A percentile compares a stretch with the other conserved stretches of the same genome.
phyloP scores from a whole-genome alignment of 2,888 invertebrate species.

The Drosophila kambysellisi region DNA sequence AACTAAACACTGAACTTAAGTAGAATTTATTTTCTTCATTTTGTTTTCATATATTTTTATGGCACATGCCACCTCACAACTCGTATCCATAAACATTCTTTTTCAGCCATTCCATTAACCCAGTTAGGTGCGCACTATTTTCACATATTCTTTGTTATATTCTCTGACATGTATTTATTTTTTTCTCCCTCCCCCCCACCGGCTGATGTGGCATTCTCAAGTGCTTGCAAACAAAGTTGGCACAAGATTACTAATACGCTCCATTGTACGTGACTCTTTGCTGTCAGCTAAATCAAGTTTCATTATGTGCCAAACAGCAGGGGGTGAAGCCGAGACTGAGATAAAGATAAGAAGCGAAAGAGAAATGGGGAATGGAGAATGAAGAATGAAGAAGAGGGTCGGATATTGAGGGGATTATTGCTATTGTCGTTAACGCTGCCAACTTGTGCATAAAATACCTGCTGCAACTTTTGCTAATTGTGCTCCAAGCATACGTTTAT shows the following conservation, averaged over 20 bases:
- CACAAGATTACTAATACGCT: constrained; percentile 76
- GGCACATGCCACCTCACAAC: neutral
- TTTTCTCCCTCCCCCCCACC: neutral
- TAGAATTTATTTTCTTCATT: neutral
- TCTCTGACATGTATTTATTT: constrained; percentile 7
- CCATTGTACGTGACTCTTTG: constrained; percentile 77
- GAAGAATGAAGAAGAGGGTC: neutral
- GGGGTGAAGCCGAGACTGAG: constrained; percentile 3
- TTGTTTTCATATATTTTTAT: constrained; percentile 4
- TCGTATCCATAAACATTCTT: neutral
- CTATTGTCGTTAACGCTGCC: constrained; percentile 27
- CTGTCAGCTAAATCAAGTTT: constrained; percentile 78
- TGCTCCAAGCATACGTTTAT: constrained; percentile 47
- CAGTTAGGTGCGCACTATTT: constrained; percentile 35
- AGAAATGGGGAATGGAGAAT: neutral
- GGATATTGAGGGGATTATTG: constrained; percentile 10
- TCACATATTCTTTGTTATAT: constrained; percentile 22
- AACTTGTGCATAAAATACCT: constrained; percentile 61
- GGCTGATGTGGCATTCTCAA: constrained; percentile 54
- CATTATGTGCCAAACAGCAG: constrained; percentile 63
- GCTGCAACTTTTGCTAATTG: constrained; percentile 65
- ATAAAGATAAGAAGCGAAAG: neutral
- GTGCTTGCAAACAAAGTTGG: constrained; percentile 73
- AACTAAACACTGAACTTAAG: neutral
- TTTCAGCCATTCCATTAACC: constrained; percentile 42